Conservation (phyloP, 2,888 invertebrate genomes). For the Synanthedon andrenaeformis region DNA sequence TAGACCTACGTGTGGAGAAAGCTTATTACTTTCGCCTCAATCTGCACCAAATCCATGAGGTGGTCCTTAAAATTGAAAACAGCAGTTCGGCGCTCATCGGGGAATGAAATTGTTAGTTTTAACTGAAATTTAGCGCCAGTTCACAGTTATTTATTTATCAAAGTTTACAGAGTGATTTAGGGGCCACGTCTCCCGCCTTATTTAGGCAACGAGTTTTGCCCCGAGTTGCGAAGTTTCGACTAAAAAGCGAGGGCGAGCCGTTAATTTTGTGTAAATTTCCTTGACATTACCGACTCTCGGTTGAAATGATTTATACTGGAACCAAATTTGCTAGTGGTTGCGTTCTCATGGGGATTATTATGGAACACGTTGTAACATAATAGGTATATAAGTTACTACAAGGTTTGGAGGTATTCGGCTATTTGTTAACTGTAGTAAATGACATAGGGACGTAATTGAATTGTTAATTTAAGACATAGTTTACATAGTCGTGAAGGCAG, state of each 20-base stretch:
- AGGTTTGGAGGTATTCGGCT: too few relatives aligned
- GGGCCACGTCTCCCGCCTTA: conserved; percentile 7
- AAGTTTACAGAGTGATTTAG: conserved; percentile 18
- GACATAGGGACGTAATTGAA: too few relatives aligned
- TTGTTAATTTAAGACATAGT: too few relatives aligned
- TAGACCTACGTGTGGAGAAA: too few relatives aligned
- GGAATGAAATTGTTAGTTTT: conserved; percentile 15
- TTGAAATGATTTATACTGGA: neutral
- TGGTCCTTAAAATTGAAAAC: conserved; percentile 9
- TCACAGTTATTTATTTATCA: conserved; percentile 26
- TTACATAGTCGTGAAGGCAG: too few relatives aligned
- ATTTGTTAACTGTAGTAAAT: too few relatives aligned
- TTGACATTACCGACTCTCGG: neutral
- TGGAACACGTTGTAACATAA: too few relatives aligned
- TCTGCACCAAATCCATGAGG: neutral
- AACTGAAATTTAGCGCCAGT: conserved; percentile 19
- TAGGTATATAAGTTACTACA: too few relatives aligned
- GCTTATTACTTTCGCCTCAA: too few relatives aligned
- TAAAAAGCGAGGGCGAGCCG: neutral
- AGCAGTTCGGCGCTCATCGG: conserved; percentile 5
- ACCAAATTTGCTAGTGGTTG: neutral
- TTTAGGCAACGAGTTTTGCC: conserved; percentile 11
- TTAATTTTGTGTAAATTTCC: neutral
- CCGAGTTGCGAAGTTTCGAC: conserved; percentile 7
- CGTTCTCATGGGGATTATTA: neutral